A percentile compares a stretch with the other conserved stretches of the same genome.
Conservation (phyloP, 2,888 invertebrate genomes). For the Drosophila emarginata region DNA sequence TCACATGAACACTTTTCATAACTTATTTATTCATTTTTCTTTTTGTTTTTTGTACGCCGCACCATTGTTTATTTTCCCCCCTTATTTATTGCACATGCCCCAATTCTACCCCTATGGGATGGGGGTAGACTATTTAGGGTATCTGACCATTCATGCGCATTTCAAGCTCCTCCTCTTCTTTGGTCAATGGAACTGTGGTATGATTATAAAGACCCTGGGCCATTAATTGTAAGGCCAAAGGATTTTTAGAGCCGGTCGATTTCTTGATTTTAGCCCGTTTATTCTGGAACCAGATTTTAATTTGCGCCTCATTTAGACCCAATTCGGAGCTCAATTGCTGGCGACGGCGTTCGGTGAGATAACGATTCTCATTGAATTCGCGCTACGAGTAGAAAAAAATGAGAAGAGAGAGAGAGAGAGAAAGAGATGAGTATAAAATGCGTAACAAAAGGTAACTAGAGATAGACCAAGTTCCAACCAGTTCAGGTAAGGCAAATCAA, state of each 20-base stretch:
- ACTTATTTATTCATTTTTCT: background rate
- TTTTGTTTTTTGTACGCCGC: constrained; percentile 56
- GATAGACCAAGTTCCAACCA: background rate
- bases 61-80: constrained; percentile 24
- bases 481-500: constrained; percentile 70
- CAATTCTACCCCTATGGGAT: background rate
- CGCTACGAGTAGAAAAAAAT: constrained; percentile 83
- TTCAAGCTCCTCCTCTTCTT: constrained; percentile 88
- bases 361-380: constrained; percentile 96
- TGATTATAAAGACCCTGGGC: constrained; percentile 97
- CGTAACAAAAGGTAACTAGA: constrained; percentile 22
- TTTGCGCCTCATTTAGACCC: constrained; percentile 97
- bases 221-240: constrained; percentile 94
- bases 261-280: constrained; percentile 98
- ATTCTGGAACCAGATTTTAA: constrained; percentile 99
- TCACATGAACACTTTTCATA: constrained; percentile 70
- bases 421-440: constrained; percentile 32
- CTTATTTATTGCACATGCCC: constrained; percentile 63
- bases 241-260: constrained; percentile 91
- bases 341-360: constrained; percentile 95
- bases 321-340: constrained; percentile 95
- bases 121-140: constrained; percentile 62
- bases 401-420: constrained; percentile 15
- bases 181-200: constrained; percentile 88
- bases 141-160: constrained; percentile 83